phyloP scores from a whole-genome alignment of 2,797 vertebrate genomes.

The Dryobates pubescens region DNA sequence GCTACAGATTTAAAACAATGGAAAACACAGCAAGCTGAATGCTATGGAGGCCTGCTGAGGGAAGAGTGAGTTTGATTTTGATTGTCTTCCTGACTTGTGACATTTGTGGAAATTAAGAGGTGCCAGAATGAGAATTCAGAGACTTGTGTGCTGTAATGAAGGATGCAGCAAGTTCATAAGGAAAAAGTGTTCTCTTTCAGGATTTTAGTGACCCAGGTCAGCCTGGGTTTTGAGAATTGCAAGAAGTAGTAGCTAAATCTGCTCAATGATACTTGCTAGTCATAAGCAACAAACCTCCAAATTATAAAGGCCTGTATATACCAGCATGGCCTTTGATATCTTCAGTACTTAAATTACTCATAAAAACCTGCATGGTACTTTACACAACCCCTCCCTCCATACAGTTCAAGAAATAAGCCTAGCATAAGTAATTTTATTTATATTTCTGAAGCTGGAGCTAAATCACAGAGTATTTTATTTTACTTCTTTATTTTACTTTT shows the following conservation, averaged over 20 bases:
- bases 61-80: conserved; percentile 57
- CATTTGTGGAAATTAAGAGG: conserved; percentile 26
- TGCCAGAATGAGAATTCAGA: background rate
- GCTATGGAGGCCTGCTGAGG: conserved; percentile 5
- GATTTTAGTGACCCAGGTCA: conserved; percentile 9
- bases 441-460: background rate
- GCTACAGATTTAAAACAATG: conserved; percentile 30
- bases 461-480: background rate
- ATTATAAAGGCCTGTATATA: background rate
- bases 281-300: background rate
- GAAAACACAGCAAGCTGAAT: conserved; percentile 48
- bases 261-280: background rate
- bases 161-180: background rate
- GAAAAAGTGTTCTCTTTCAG: background rate
- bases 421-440: background rate
- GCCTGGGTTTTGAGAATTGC: background rate
- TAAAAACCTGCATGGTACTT: background rate
- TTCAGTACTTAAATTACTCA: background rate
- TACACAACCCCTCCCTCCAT: background rate
- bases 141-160: background rate
- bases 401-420: background rate
- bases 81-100: conserved; percentile 52
- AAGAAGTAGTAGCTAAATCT: background rate
- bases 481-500: background rate
- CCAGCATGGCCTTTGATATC: background rate